These are phyloP conservation scores for Sceloporus undulatus DNA, from an alignment of 2,113 vertebrate genomes.

Conservation along the genomic window DNA sequence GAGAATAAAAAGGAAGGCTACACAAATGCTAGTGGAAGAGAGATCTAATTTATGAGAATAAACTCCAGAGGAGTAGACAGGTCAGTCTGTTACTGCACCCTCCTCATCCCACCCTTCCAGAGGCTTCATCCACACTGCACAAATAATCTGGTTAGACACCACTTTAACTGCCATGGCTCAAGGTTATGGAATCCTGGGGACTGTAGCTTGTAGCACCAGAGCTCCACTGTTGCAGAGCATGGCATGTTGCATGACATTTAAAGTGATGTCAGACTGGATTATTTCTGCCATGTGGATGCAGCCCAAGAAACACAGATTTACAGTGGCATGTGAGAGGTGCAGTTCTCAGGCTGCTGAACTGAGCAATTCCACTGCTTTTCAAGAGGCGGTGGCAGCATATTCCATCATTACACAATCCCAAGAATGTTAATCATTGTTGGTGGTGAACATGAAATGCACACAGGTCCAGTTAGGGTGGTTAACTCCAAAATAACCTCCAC, in stretches of 20 bases:
- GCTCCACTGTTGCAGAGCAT: no score
- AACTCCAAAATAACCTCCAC: not conserved
- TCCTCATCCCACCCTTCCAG: no score
- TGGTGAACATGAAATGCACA: no score
- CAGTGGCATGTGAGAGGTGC: not conserved
- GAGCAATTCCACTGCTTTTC: conserved; percentile 11
- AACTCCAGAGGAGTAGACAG: not conserved
- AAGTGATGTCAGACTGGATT: no score
- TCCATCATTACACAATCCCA: not conserved
- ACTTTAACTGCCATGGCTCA: no score
- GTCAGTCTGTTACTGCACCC: not conserved
- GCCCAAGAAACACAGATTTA: not conserved
- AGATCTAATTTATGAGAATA: not conserved
- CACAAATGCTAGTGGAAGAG: not conserved
- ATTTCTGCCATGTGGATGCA: no score
- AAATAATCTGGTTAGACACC: no score
- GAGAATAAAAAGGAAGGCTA: not conserved
- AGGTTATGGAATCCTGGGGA: no score
- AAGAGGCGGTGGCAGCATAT: conserved; percentile 33
- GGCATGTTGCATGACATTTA: no score
- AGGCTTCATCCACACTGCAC: no score
- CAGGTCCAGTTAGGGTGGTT: not conserved
- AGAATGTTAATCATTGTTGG: not conserved
- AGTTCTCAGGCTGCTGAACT: not conserved
- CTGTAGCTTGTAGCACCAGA: no score